A percentile compares a stretch with the other conserved stretches of the same genome.
These are phyloP conservation scores for Intellagama lesueurii DNA, from an alignment of 2,797 vertebrate genomes.

Conservation along the genomic window DNA sequence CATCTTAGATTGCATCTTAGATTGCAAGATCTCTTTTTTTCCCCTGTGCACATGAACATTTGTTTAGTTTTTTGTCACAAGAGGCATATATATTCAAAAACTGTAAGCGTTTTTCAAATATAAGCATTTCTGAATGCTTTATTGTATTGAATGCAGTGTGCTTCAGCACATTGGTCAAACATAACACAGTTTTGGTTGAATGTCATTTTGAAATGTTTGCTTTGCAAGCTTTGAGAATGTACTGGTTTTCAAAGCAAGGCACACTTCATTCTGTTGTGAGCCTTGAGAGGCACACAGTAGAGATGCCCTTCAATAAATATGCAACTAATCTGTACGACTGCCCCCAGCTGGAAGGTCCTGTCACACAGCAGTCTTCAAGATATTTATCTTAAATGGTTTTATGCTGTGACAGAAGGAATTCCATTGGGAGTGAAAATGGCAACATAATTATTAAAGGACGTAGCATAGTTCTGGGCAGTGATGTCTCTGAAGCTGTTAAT, in stretches of 20 bases:
- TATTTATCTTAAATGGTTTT: background rate
- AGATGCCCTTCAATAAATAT: no score
- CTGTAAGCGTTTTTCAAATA: background rate
- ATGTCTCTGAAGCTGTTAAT: background rate
- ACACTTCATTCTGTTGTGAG: background rate
- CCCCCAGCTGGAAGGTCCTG: background rate
- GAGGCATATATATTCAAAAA: no score
- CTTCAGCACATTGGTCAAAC: background rate
- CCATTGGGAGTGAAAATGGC: no score
- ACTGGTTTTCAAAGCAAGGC: background rate
- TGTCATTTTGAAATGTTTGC: background rate
- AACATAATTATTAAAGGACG: background rate
- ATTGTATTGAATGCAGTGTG: background rate
- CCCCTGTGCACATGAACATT: background rate
- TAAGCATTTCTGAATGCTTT: background rate
- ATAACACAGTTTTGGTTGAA: no score
- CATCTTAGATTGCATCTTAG: no score
- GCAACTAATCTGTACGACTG: no score
- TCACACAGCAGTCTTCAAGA: background rate
- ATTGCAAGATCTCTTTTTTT: no score
- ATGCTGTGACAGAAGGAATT: background rate
- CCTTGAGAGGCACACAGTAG: no score
- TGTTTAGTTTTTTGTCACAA: background rate
- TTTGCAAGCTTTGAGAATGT: background rate
- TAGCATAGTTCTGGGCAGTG: background rate